phyloP scores from a whole-genome alignment of 2,888 invertebrate species.

The Rhagium mordax region DNA sequence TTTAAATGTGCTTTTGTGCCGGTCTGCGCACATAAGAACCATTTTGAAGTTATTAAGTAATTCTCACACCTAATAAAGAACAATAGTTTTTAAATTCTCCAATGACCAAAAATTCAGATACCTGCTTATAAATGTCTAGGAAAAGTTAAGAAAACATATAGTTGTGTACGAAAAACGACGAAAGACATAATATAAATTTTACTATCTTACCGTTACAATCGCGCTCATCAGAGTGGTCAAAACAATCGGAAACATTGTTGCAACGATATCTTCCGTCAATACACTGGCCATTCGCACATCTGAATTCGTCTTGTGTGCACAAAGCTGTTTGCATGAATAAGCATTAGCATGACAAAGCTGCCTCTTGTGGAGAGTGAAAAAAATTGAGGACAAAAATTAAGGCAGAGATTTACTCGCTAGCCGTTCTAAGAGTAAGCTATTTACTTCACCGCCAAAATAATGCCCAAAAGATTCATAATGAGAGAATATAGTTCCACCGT shows the following conservation, averaged over 20 bases:
- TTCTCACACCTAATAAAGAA: background rate
- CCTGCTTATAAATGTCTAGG: constrained; percentile 4
- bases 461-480: background rate
- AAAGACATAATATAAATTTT: constrained; percentile 6
- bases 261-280: constrained; percentile 68
- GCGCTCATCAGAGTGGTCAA: constrained; percentile 71
- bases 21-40: too few relatives aligned
- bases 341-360: constrained; percentile 48
- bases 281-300: constrained; percentile 74
- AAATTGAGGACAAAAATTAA: constrained; percentile 25
- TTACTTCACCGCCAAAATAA: constrained; percentile 1
- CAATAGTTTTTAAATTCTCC: background rate
- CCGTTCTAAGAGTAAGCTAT: background rate
- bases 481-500: background rate
- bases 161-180: background rate
- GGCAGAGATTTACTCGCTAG: constrained; percentile 26
- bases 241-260: constrained; percentile 68
- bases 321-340: constrained; percentile 54
- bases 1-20: too few relatives aligned
- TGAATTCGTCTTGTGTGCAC: constrained; percentile 62
- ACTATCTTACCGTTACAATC: constrained; percentile 71
- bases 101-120: constrained; percentile 4
- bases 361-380: constrained; percentile 29
- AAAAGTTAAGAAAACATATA: constrained; percentile 2
- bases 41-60: background rate